phyloP scores from a whole-genome alignment of 2,888 invertebrate genomes.

The Microplitis deprimator region DNA sequence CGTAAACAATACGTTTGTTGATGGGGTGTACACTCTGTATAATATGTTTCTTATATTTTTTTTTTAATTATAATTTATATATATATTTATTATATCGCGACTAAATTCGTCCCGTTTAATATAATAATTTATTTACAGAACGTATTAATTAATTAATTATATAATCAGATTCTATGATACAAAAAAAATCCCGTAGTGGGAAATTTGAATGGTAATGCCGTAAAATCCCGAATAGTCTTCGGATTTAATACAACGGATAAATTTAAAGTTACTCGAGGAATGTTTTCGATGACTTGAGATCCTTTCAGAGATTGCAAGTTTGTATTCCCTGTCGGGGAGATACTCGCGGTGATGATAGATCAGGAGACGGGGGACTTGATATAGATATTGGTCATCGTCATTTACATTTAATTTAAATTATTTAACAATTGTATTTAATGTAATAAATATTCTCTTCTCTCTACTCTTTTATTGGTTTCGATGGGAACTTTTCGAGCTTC shows the following conservation, averaged over 20 bases:
- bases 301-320: background rate
- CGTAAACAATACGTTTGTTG: constrained; percentile 1
- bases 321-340: background rate
- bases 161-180: background rate
- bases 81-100: background rate
- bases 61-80: background rate
- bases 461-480: background rate
- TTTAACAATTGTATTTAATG: too few species aligned
- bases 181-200: background rate
- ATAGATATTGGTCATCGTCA: background rate
- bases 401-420: too few species aligned
- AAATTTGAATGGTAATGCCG: background rate
- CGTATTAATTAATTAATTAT: constrained; percentile 1
- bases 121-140: constrained; percentile 28
- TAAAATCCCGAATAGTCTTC: too few species aligned
- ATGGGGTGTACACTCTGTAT: constrained; percentile 7
- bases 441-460: background rate
- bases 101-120: background rate
- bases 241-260: too few species aligned
- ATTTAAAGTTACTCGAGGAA: too few species aligned
- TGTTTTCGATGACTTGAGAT: background rate
- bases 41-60: constrained; percentile 4
- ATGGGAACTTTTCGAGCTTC: background rate
- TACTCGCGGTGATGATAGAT: background rate
- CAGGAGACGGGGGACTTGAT: background rate